Percentiles rank a stretch among this genome's conserved stretches.
Conservation (phyloP, 1,140 invertebrate species). For the Drosophila kanapiae region DNA sequence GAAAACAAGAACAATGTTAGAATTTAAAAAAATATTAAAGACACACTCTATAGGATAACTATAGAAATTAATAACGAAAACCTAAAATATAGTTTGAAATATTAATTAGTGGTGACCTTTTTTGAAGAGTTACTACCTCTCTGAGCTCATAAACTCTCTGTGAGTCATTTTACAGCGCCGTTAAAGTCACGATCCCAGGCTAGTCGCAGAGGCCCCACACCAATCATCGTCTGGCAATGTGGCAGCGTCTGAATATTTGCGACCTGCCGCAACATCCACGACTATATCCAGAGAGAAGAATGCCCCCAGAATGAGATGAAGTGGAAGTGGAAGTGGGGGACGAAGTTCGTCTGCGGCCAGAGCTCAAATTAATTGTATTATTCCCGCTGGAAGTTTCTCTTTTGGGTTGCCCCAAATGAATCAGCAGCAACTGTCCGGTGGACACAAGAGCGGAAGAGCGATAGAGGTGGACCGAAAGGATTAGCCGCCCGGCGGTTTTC, state of each 20-base stretch:
- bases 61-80: too few species aligned
- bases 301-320: conserved; percentile 29
- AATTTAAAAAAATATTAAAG: too few species aligned
- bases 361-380: conserved; percentile 74
- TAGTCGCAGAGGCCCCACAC: conserved; percentile 2
- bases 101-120: neutral
- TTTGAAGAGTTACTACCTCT: neutral
- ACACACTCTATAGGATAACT: too few species aligned
- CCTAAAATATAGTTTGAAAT: neutral
- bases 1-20: too few species aligned
- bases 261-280: conserved; percentile 50
- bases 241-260: conserved; percentile 55
- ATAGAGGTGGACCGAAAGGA: neutral
- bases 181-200: neutral
- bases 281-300: conserved; percentile 24
- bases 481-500: conserved; percentile 19
- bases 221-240: conserved; percentile 63
- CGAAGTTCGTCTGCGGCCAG: conserved; percentile 40
- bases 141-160: neutral
- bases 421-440: conserved; percentile 1
- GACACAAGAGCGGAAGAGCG: neutral
- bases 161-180: neutral
- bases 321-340: neutral
- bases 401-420: conserved; percentile 22
- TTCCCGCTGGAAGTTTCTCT: conserved; percentile 50